Base-by-base conservation (phyloP, 2,888 invertebrate genomes). In the Drosophila histrio region DNA sequence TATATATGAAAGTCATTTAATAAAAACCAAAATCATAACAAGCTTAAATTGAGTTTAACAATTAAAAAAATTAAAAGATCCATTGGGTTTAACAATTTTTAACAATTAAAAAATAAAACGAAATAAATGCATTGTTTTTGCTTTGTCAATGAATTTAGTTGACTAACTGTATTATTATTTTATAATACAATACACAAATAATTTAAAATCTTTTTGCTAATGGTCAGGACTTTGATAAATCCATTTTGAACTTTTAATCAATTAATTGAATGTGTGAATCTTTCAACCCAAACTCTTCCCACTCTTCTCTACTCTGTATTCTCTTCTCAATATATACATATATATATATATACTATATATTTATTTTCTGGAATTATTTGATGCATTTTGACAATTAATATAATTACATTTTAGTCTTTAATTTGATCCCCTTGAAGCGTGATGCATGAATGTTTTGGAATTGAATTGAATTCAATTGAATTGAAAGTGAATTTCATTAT, bases 321-420 rank as follows among this genome's bases (percentile, higher is more conserved):
- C 43, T 47, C 46, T 38, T 6, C 17, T 38, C 15, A 19, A 5
- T 53, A 54, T 30, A 54, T 36, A 46, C 22, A 30, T 36, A 39
- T 47, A 41, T 30, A 30, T 21, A 30, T 30, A 30, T 30, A 30
- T 30, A 11, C 24, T 9, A 30, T 22, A n/a, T n/a, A n/a, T n/a
- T n/a, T n/a, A n/a, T 65, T 24, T 22, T 13, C n/a, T n/a, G n/a
- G 46, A 32, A 22, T 54, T 38, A 7, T 38, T 56, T 70, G 62
- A 63, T 72, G 68, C 72, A 69, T 70, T 70, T 47, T 59, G 61
- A 74, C 44, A 65, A 66, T 74, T 74, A 74, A 74, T 70, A 63
- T 72, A 67, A 69, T 70, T 74, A 53, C 15, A n/a, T 28, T 47
- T 43, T 46, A 59, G 71, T 49, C 47, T 44, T 39, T 57, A 47